Percentiles rank a stretch among this genome's conserved stretches.
Conservation (phyloP, 2,888 invertebrate species). For the Metellina segmentata region DNA sequence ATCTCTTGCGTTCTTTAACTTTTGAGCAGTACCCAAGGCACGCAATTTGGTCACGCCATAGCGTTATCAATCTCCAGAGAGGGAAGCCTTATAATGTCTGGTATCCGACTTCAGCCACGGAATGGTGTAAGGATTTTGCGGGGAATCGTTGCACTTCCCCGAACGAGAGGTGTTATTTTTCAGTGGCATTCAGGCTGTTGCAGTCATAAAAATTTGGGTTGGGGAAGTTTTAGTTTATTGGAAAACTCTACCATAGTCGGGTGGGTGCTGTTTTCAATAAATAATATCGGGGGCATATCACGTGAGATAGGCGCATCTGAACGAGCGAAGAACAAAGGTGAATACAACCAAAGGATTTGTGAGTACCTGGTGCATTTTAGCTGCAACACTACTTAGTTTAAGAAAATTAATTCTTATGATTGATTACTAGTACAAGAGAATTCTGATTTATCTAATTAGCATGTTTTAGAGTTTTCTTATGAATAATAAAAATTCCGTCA, state of each 20-base stretch:
- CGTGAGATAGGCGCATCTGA: too few species aligned
- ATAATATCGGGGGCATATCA: too few species aligned
- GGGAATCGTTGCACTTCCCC: not conserved
- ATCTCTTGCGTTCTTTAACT: conserved; percentile 29
- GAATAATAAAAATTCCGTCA: too few species aligned
- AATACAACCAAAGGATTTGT: too few species aligned
- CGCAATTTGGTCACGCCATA: conserved; percentile 41
- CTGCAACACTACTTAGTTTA: too few species aligned
- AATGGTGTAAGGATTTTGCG: not conserved
- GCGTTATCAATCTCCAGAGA: conserved; percentile 31
- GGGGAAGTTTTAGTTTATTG: not conserved
- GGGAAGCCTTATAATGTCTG: conserved; percentile 10
- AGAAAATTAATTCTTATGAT: too few species aligned
- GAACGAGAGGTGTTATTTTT: not conserved
- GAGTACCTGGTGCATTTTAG: too few species aligned
- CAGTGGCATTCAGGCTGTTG: not conserved
- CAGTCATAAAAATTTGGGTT: not conserved
- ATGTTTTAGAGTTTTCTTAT: too few species aligned
- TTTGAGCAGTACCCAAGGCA: conserved; percentile 3
- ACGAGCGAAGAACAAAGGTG: too few species aligned
- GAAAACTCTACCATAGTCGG: not conserved
- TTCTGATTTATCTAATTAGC: too few species aligned
- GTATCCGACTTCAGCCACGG: conserved; percentile 18
- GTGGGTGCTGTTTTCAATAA: too few species aligned
- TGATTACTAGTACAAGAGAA: too few species aligned